A percentile compares a stretch with the other conserved stretches of the same genome.
These are phyloP conservation scores for Kryphioiulus occultus DNA, from an alignment of 2,888 invertebrate genomes.

Conservation along the genomic window DNA sequence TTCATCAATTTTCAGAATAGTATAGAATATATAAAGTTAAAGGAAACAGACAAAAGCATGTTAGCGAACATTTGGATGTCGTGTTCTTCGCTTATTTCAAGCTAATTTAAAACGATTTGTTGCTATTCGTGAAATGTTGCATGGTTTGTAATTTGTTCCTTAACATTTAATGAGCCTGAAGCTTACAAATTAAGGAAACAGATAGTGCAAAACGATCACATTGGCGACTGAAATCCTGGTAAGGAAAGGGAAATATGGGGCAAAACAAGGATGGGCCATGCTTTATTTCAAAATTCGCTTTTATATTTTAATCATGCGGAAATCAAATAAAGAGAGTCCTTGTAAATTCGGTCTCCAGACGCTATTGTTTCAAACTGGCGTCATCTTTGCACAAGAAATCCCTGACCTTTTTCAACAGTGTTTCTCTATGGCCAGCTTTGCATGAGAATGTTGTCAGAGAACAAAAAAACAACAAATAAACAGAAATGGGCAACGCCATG, in stretches of 20 bases:
- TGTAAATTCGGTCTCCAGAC: background rate
- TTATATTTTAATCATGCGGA: constrained; percentile 36
- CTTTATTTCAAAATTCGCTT: background rate
- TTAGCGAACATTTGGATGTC: no score
- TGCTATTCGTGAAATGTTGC: no score
- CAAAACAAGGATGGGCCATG: background rate
- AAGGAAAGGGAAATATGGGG: background rate
- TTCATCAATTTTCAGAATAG: no score
- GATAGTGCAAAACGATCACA: background rate
- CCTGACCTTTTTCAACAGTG: constrained; percentile 25
- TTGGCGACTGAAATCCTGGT: background rate
- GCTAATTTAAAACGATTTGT: no score
- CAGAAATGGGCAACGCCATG: background rate
- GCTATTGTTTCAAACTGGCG: constrained; percentile 25
- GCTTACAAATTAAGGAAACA: background rate
- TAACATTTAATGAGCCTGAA: background rate
- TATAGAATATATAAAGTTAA: no score
- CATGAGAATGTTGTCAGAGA: background rate
- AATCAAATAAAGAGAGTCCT: background rate
- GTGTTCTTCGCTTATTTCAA: no score
- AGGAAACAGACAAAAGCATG: no score
- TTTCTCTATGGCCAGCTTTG: background rate
- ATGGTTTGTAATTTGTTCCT: background rate
- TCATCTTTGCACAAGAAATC: constrained; percentile 22
- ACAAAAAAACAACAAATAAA: background rate